phyloP scores from a whole-genome alignment of 2,113 vertebrate species.

The Phasianus colchicus region DNA sequence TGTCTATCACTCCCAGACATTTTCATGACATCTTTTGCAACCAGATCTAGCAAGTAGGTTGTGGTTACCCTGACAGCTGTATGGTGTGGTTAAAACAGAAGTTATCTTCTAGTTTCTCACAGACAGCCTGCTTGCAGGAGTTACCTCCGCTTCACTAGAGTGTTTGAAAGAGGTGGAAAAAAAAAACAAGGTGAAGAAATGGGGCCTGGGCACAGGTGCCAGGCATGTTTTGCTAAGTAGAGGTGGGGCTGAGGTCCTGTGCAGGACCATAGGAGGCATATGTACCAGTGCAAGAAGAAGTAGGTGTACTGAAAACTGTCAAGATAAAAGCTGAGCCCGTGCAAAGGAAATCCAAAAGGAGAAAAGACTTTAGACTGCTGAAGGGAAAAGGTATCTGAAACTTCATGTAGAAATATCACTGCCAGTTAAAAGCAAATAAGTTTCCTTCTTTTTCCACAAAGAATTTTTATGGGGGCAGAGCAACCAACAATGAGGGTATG shows the following conservation, averaged over 20 bases:
- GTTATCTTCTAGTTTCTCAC: not conserved
- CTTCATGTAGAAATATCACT: not conserved
- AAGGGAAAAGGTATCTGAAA: fast-evolving
- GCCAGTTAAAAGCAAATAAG: too few species aligned
- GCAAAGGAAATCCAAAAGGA: not conserved
- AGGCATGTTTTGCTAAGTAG: fast-evolving
- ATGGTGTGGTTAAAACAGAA: not conserved
- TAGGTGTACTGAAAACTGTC: not conserved
- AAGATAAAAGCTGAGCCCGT: not conserved
- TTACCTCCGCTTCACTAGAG: not conserved
- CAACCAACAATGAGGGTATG: not conserved
- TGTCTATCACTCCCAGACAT: not conserved
- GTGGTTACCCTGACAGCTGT: not conserved
- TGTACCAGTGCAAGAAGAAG: not conserved
- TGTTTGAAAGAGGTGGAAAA: not conserved
- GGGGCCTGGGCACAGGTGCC: fast-evolving
- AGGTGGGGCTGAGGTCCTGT: not conserved
- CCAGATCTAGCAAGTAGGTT: not conserved
- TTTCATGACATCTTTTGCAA: not conserved
- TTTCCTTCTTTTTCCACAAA: not conserved
- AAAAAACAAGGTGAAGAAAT: fast-evolving
- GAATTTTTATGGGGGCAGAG: not conserved
- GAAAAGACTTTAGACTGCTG: not conserved
- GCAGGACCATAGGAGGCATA: not conserved
- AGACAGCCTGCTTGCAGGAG: not conserved